phyloP scores from a whole-genome alignment of 2,797 vertebrate genomes.

The Pipistrellus pipistrellus region DNA sequence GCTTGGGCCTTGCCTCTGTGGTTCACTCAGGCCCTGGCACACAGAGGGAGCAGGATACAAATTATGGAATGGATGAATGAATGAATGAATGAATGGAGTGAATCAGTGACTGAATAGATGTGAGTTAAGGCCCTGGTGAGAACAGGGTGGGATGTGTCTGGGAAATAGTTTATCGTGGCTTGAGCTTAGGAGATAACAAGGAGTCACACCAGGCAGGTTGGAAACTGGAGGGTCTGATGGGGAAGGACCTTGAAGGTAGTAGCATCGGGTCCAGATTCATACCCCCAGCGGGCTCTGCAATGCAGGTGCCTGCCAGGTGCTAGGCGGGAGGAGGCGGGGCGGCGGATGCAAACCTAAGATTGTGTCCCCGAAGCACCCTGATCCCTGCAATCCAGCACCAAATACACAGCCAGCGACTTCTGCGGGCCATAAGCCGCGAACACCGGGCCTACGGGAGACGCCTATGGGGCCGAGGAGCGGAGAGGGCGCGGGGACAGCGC shows the following conservation, averaged over 20 bases:
- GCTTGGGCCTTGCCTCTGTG: background rate
- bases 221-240: background rate
- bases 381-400: background rate
- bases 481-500: background rate
- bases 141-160: background rate
- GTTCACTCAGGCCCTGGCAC: background rate
- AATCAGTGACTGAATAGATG: background rate
- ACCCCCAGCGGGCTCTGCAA: slow-evolving; percentile 17
- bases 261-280: background rate
- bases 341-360: background rate
- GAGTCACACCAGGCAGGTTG: background rate
- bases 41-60: background rate
- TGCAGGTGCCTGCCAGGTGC: slow-evolving; percentile 47
- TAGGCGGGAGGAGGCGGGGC: background rate
- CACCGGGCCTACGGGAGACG: background rate
- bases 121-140: background rate
- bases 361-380: background rate
- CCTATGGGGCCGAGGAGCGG: too few relatives aligned
- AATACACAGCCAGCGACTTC: background rate
- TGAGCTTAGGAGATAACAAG: background rate
- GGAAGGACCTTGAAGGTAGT: background rate
- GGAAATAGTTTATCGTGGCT: background rate
- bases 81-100: background rate
- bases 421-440: background rate
- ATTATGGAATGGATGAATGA: background rate